A percentile compares a stretch with the other conserved stretches of the same genome.
Conservation (phyloP, 2,797 vertebrate genomes). For the Halcyon smyrnensis region DNA sequence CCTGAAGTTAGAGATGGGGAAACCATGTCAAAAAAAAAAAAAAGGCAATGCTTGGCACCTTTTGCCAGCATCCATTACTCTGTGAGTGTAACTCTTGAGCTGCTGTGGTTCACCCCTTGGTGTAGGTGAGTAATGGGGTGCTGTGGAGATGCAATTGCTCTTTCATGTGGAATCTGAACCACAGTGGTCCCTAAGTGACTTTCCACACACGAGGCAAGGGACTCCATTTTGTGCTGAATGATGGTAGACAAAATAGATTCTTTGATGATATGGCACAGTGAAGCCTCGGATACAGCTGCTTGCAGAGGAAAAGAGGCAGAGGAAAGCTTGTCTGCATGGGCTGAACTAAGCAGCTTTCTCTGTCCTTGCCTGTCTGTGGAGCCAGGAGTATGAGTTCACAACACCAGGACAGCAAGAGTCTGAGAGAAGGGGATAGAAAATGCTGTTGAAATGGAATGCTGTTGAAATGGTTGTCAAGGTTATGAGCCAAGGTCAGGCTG, state of each 20-base stretch:
- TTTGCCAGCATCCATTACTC: neutral
- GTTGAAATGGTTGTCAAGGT: slow-evolving; percentile 15
- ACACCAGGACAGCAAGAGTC: neutral
- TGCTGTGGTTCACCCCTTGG: neutral
- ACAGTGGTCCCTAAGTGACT: neutral
- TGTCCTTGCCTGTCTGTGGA: neutral
- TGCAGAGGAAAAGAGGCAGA: neutral
- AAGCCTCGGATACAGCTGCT: neutral
- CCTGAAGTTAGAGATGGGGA: neutral
- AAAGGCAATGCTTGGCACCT: neutral
- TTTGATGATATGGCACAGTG: neutral
- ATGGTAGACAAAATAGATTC: neutral
- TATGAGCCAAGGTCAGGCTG: slow-evolving; percentile 23
- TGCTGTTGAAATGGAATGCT: neutral
- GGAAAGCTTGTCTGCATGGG: neutral
- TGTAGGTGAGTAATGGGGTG: neutral
- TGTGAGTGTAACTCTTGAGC: neutral
- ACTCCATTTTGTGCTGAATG: neutral
- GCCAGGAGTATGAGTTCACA: neutral
- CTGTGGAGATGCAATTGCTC: neutral
- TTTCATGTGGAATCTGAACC: neutral
- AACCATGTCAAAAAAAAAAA: neutral
- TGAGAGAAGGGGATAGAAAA: neutral
- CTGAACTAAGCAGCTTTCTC: slow-evolving; percentile 10
- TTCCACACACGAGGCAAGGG: neutral